Evolutionary conservation across 2,888 invertebrate genomes (phyloP).

Genomic region (Polietes domitor): DNA sequence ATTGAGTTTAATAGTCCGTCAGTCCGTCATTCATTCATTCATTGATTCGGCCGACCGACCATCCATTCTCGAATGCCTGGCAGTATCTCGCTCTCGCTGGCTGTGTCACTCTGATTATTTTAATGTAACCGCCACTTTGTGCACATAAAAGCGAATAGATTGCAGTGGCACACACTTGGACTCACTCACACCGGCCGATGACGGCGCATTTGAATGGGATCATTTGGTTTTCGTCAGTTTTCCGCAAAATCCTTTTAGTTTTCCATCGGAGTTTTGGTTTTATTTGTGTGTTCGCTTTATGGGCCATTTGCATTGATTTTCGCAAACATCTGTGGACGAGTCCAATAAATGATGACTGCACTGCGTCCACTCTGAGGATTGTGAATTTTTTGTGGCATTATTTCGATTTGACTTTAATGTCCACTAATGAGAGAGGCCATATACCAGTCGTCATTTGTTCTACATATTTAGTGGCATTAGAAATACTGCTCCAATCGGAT

Average conservation of each 20-base stretch:
- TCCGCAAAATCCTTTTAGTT: conserved; percentile 26
- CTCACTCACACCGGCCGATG: not conserved
- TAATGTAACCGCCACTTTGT: conserved; percentile 34
- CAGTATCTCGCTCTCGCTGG: not conserved
- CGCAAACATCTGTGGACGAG: conserved; percentile 21
- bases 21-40: conserved; percentile 25
- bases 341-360: conserved; percentile 18
- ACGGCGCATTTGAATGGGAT: conserved; percentile 29
- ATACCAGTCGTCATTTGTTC: conserved; percentile 22
- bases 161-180: conserved; percentile 1
- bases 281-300: conserved; percentile 32
- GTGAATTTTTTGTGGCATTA: conserved; percentile 26
- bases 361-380: conserved; percentile 7
- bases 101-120: conserved; percentile 37
- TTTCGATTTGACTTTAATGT: conserved; percentile 28
- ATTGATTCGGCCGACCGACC: not conserved
- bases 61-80: conserved; percentile 19
- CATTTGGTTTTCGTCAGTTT: conserved; percentile 27
- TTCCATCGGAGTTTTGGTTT: conserved; percentile 14
- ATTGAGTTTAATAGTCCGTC: conserved; percentile 40
- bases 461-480: not conserved
- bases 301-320: conserved; percentile 34
- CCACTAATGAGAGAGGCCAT: conserved; percentile 31
- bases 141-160: conserved; percentile 15
- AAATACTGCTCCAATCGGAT: not conserved